Percentiles rank a stretch among this genome's conserved stretches.
phyloP scores from a whole-genome alignment of 2,113 vertebrate genomes.

The Gadus chalcogrammus region DNA sequence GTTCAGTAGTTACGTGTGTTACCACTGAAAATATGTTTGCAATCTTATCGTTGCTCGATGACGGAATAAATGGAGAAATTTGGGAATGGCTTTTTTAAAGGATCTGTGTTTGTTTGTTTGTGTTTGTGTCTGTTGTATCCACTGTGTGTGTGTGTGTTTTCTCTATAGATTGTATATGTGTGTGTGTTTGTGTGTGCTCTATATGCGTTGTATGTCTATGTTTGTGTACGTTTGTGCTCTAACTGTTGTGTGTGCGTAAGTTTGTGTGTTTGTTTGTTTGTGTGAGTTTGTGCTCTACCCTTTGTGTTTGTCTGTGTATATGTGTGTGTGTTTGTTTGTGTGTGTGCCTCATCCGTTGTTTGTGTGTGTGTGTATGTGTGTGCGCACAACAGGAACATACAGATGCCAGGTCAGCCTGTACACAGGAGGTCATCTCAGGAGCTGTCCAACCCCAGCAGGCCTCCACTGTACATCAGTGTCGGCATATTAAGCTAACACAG shows the following conservation, averaged over 20 bases:
- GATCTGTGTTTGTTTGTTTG: background rate
- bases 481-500: conserved; percentile 50
- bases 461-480: conserved; percentile 53
- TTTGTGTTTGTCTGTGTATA: too few species aligned
- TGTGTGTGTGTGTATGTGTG: background rate
- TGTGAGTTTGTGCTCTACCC: too few species aligned
- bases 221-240: too few species aligned
- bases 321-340: conserved; percentile 1
- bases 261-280: too few species aligned
- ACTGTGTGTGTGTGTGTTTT: background rate
- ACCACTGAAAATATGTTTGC: conserved; percentile 22
- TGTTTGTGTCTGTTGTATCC: background rate
- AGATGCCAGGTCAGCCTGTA: conserved; percentile 63
- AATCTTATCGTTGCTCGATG: conserved; percentile 28
- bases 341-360: background rate
- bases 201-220: background rate
- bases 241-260: background rate
- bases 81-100: background rate
- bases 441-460: conserved; percentile 54
- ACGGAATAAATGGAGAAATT: conserved; percentile 24
- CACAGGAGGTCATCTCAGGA: conserved; percentile 53
- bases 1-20: conserved; percentile 19
- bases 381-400: background rate
- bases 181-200: background rate
- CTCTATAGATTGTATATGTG: background rate